Evolutionary conservation across 2,888 invertebrate species (phyloP).

Genomic region (Drosophila neonasuta): DNA sequence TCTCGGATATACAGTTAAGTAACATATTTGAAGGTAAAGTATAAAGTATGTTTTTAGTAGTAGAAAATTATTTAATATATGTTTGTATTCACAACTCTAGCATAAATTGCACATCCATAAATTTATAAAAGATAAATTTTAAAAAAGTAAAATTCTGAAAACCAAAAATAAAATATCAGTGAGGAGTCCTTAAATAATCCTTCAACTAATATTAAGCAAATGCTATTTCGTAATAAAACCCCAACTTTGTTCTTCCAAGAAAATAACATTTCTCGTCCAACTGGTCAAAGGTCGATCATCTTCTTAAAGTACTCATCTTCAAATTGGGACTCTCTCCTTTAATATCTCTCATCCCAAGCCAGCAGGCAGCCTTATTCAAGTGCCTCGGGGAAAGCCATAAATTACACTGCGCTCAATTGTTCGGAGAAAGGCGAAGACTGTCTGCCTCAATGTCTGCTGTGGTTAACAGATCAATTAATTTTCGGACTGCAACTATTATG

Average conservation of each 20-base stretch:
- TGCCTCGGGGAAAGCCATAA: conserved; percentile 63
- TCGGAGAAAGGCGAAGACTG: conserved; percentile 65
- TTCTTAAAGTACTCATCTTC: neutral
- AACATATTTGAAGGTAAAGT: too few species aligned
- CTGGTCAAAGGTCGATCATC: conserved; percentile 81
- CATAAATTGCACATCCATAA: too few species aligned
- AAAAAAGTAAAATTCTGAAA: neutral
- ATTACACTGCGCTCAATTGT: conserved; percentile 54
- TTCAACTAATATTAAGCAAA: neutral
- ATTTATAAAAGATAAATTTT: too few species aligned
- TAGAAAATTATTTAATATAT: too few species aligned
- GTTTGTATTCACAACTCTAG: too few species aligned
- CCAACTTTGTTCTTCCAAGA: conserved; percentile 49
- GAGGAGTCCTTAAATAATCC: neutral
- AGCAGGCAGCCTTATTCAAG: conserved; percentile 46
- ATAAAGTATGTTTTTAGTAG: too few species aligned
- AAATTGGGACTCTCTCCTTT: neutral
- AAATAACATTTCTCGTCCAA: conserved; percentile 49
- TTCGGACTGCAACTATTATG: conserved; percentile 67
- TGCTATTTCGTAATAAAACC: conserved; percentile 30
- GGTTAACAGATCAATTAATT: conserved; percentile 78
- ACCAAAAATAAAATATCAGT: neutral
- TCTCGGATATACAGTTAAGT: too few species aligned
- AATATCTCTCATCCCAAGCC: neutral
- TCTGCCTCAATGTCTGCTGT: conserved; percentile 59